A percentile compares a stretch with the other conserved stretches of the same genome.
These are phyloP conservation scores for Penaeus japonicus DNA, from an alignment of 1,140 invertebrate species.

Conservation along the genomic window DNA sequence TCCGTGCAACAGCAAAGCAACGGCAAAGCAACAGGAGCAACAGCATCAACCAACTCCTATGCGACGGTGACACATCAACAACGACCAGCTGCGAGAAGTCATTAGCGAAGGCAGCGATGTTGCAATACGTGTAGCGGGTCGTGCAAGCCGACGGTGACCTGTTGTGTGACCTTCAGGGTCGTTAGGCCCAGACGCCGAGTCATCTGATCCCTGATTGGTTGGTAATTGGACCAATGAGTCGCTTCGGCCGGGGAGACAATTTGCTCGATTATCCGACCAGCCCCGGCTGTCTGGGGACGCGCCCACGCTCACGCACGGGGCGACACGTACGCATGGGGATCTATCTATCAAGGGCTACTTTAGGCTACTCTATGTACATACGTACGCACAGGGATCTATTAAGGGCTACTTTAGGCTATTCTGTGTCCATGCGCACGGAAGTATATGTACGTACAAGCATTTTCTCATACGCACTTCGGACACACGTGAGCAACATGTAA, in stretches of 20 bases:
- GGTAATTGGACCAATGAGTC: conserved; percentile 38
- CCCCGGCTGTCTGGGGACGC: not conserved
- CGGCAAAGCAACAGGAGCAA: not conserved
- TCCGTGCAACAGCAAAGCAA: too few relatives aligned
- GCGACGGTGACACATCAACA: not conserved
- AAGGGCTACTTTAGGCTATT: too few relatives aligned
- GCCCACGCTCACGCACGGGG: not conserved
- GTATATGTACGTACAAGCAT: too few relatives aligned
- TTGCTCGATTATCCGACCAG: not conserved
- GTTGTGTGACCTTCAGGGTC: not conserved
- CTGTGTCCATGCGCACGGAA: too few relatives aligned
- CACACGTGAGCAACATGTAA: too few relatives aligned
- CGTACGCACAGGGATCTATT: too few relatives aligned
- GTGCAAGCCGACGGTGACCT: not conserved
- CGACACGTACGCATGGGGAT: not conserved
- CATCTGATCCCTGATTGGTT: conserved; percentile 45
- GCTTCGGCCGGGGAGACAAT: not conserved
- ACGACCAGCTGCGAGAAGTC: not conserved
- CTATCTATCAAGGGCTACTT: too few relatives aligned
- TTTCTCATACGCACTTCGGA: too few relatives aligned
- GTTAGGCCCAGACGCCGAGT: not conserved
- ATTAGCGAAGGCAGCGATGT: not conserved
- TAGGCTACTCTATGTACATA: too few relatives aligned
- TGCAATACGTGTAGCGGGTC: not conserved
- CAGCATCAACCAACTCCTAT: not conserved